Evolutionary conservation across 2,113 vertebrate genomes (phyloP).

Genomic region (Oreochromis tanganicae): DNA sequence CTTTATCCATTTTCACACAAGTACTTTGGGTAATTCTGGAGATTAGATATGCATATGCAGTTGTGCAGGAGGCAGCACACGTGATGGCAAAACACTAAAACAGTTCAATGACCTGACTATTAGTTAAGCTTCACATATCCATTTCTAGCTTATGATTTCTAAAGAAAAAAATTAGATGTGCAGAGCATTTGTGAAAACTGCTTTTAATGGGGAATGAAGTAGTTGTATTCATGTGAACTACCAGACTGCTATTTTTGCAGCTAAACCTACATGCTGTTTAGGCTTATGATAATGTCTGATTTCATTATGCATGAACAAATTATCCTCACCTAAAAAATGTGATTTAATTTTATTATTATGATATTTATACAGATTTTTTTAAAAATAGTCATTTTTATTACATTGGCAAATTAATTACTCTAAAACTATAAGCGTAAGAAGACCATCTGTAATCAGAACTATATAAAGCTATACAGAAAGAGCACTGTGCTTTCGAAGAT

Average conservation of each 20-base stretch:
- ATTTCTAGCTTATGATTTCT: not conserved
- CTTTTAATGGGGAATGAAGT: not conserved
- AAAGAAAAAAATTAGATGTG: not conserved
- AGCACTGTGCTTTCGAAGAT: fast-evolving
- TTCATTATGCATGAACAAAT: not conserved
- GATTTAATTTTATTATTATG: not conserved
- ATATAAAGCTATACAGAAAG: not conserved
- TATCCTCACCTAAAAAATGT: not conserved
- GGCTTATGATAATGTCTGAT: not conserved
- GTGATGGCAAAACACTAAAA: not conserved
- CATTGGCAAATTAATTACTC: not conserved
- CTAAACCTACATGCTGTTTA: not conserved
- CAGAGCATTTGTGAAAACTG: not conserved
- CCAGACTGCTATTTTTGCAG: not conserved
- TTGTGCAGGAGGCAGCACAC: not conserved
- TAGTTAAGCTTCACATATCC: not conserved
- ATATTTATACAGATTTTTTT: not conserved
- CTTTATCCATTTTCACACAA: not conserved
- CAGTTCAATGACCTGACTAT: not conserved
- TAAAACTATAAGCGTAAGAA: not conserved
- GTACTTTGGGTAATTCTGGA: too few relatives aligned
- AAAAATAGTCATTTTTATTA: not conserved
- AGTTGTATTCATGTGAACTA: not conserved
- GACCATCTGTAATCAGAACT: not conserved
- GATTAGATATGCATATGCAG: not conserved